Conservation (phyloP, 2,113 vertebrate genomes). For the Malurus elegans region DNA sequence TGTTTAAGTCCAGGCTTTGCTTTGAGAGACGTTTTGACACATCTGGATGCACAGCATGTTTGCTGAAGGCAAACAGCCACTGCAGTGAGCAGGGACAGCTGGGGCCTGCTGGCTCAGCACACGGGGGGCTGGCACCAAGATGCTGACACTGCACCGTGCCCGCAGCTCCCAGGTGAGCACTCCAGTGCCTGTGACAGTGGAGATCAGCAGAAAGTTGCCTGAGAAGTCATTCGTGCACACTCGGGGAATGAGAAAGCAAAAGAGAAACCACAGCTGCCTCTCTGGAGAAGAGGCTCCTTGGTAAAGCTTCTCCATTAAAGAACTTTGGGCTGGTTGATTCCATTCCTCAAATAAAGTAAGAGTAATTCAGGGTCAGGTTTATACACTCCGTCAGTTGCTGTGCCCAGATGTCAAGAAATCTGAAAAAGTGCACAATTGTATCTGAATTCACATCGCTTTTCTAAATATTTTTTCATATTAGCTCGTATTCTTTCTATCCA, state of each 20-base stretch:
- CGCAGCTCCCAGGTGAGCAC: slow-evolving; percentile 49
- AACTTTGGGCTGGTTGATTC: not conserved
- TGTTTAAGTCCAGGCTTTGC: not conserved
- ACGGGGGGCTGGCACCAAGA: not conserved
- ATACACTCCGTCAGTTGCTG: rapidly evolving
- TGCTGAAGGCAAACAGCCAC: slow-evolving; percentile 30
- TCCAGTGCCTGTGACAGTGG: slow-evolving; percentile 21
- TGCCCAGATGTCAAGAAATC: not conserved
- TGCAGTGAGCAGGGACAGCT: slow-evolving; percentile 41
- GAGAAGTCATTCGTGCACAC: slow-evolving; percentile 24
- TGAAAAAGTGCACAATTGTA: not conserved
- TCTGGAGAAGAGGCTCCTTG: not conserved
- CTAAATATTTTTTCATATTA: not conserved
- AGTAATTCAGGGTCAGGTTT: not conserved
- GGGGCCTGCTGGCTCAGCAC: slow-evolving; percentile 69
- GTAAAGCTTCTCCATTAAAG: too few relatives aligned
- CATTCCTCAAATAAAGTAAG: not conserved
- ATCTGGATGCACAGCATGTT: slow-evolving; percentile 22
- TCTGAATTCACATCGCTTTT: not conserved
- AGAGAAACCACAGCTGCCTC: not conserved
- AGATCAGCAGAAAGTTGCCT: slow-evolving; percentile 44
- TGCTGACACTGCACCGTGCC: slow-evolving; percentile 39
- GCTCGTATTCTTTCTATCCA: not conserved
- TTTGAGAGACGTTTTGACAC: not conserved
- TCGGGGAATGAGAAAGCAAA: not conserved